Evolutionary conservation across 2,888 invertebrate genomes (phyloP), one percentile per base, ranked within the genome.

Genomic region (Parelbella ahira): DNA sequence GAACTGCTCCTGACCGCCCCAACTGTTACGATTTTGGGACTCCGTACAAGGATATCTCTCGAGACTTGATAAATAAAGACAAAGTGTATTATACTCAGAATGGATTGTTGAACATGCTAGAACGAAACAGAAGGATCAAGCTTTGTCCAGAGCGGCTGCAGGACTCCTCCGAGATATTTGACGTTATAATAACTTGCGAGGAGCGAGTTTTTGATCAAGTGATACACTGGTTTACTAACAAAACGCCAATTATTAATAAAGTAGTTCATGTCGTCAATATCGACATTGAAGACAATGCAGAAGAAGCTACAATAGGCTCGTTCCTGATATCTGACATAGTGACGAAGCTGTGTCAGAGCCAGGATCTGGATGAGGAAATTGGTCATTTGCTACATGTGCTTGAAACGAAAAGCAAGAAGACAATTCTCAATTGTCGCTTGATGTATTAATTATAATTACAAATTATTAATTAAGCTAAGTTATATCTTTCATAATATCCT

Each of bases 1-100:
- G n/a, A n/a, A n/a, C n/a, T n/a, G n/a, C n/a, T n/a, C n/a, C n/a
- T n/a, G n/a, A n/a, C n/a, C n/a, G 9, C 2, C 34, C 34, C 3
- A 34, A 34, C 24, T 24, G 24, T 24, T 34, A 34, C 10, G 24
- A 34, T 0, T 34, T 34, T 1, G 34, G 34, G 3, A 34, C 34
- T 0, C 24, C 34, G n/a, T 34, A 34, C 13, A 10, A 5, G 0
- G 9, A 34, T 2, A 34, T 34, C 1, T 24, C 24, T 7, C 15
- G 20, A 10, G 34, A 34, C 3, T 18, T 34, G 7, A 15, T 18
- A 3, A 34, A 10, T 1, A 24, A 13, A 18, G 18, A 24, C 7
- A 7, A 4, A 4, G 24, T 15, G 3, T 34, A 12, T 34, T 34
- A 34, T n/a, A 34, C 34, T 5, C 24, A 24, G 4, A 34, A 24